Percentiles rank a stretch among this genome's conserved stretches.
Evolutionary conservation across 2,888 invertebrate genomes (phyloP).

Genomic region (Sesia bembeciformis): DNA sequence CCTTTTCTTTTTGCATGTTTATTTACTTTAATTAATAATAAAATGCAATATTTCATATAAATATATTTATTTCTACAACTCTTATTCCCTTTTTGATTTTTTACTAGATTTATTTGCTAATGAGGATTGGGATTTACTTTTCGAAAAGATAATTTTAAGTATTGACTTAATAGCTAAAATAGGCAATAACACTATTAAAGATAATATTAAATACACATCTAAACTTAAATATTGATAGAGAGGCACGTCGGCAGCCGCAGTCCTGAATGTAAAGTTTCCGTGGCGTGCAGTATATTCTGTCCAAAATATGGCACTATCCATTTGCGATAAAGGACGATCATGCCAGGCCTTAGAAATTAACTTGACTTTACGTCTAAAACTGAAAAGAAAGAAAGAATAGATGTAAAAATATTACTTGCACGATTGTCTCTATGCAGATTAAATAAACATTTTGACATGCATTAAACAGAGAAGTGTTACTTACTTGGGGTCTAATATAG

Average conservation of each 20-base stretch:
- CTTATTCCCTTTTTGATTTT: conserved; percentile 3
- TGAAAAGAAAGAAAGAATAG: conserved; percentile 18
- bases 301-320: conserved; percentile 77
- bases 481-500: conserved; percentile 66
- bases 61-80: neutral
- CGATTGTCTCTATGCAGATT: neutral
- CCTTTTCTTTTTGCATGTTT: too few species aligned
- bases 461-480: conserved; percentile 23
- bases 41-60: neutral
- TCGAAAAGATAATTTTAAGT: neutral
- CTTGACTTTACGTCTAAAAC: conserved; percentile 53
- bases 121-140: neutral
- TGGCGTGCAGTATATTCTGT: conserved; percentile 74
- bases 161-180: neutral
- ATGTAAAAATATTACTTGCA: neutral
- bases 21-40: too few species aligned
- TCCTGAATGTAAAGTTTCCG: conserved; percentile 47
- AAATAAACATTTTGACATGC: too few species aligned
- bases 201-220: conserved; percentile 27
- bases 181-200: conserved; percentile 9
- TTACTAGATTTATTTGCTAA: neutral
- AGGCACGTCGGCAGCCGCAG: conserved; percentile 62
- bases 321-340: conserved; percentile 71
- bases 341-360: conserved; percentile 67
- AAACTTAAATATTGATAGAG: conserved; percentile 61